phyloP scores from a whole-genome alignment of 2,888 invertebrate genomes.

The Barypeithes pellucidus region DNA sequence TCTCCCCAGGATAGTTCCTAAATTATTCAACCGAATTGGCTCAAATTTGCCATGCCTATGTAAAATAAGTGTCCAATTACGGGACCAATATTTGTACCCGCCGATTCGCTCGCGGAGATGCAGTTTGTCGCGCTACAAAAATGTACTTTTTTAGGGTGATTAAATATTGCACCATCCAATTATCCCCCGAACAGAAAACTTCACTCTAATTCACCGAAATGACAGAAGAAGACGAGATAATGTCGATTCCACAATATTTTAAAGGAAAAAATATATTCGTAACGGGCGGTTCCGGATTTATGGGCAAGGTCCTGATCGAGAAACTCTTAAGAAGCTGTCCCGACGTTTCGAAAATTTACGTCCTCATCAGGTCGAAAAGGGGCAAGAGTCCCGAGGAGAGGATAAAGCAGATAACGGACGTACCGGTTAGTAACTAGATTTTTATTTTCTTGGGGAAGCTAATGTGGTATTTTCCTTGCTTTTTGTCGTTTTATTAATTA shows the following conservation, averaged over 20 bases:
- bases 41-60: too few species aligned
- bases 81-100: too few species aligned
- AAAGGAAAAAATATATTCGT: slow-evolving; percentile 82
- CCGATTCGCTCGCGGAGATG: too few species aligned
- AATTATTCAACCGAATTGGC: too few species aligned
- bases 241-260: slow-evolving; percentile 76
- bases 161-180: too few species aligned
- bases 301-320: slow-evolving; percentile 92
- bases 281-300: slow-evolving; percentile 92
- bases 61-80: too few species aligned
- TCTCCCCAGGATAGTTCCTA: too few species aligned
- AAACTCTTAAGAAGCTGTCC: slow-evolving; percentile 91
- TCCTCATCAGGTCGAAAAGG: slow-evolving; percentile 84
- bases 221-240: slow-evolving; percentile 30
- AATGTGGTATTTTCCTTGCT: slow-evolving; percentile 20
- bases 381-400: slow-evolving; percentile 79
- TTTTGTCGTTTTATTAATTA: too few species aligned
- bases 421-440: slow-evolving; percentile 70
- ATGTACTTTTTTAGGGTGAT: too few species aligned
- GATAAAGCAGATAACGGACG: slow-evolving; percentile 74
- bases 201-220: slow-evolving; percentile 12
- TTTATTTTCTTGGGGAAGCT: too few species aligned
- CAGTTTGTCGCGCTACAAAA: too few species aligned
- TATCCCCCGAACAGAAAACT: neutral
- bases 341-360: slow-evolving; percentile 81